phyloP scores from a whole-genome alignment of 2,888 invertebrate species.

The Gasteruption jaculator region DNA sequence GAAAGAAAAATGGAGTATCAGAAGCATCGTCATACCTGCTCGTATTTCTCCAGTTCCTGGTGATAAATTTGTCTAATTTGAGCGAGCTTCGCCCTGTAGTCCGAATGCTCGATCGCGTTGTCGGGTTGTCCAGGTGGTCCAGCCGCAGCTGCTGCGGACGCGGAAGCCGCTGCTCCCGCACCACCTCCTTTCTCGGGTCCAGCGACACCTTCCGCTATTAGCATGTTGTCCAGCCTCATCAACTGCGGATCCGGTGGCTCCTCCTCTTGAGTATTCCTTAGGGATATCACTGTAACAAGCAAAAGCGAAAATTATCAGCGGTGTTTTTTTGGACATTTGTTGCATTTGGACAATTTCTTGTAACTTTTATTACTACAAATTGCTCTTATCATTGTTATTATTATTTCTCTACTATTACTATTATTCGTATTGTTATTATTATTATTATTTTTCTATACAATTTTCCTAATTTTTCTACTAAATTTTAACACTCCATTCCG shows the following conservation, averaged over 20 bases:
- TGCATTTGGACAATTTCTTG: neutral
- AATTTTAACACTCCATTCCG: no score
- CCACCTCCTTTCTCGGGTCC: slow-evolving; percentile 93
- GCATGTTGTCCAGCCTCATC: slow-evolving; percentile 98
- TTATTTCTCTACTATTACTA: no score
- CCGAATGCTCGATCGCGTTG: slow-evolving; percentile 98
- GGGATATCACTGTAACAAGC: slow-evolving; percentile 71
- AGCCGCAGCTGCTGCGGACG: slow-evolving; percentile 71
- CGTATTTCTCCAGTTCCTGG: slow-evolving; percentile 98
- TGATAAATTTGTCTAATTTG: slow-evolving; percentile 99
- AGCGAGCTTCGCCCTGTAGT: slow-evolving; percentile 96
- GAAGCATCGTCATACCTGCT: slow-evolving; percentile 76
- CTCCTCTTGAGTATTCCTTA: slow-evolving; percentile 95
- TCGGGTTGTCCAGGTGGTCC: slow-evolving; percentile 75
- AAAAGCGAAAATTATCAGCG: slow-evolving; percentile 6
- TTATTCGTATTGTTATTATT: no score
- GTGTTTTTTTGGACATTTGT: no score
- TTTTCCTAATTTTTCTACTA: no score
- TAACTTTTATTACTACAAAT: neutral
- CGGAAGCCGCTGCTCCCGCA: slow-evolving; percentile 83
- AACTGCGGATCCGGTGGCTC: slow-evolving; percentile 97
- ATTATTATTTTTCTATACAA: neutral
- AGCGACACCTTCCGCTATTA: slow-evolving; percentile 96
- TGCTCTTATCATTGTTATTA: neutral
- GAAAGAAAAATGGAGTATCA: no score